These are phyloP conservation scores for Motacilla tschutschensis DNA, from an alignment of 2,113 vertebrate genomes.

Conservation along the genomic window DNA sequence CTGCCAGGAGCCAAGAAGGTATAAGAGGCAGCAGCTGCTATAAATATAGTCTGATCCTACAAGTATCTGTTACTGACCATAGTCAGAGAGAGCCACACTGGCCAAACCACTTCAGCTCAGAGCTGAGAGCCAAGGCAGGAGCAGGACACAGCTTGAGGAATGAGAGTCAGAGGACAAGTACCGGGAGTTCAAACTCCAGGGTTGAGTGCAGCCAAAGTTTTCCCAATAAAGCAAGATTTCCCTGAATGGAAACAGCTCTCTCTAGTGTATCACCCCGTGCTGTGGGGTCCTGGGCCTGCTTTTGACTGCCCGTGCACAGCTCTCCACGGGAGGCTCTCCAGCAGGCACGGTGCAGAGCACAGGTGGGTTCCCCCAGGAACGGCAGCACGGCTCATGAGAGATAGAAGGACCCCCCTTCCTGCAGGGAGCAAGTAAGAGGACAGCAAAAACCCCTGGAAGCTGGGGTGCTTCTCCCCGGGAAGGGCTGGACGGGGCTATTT, in stretches of 20 bases:
- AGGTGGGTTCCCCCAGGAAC: not conserved
- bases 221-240: not conserved
- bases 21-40: not conserved
- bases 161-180: not conserved
- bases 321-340: not conserved
- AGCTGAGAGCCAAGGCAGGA: not conserved
- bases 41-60: constrained; percentile 24
- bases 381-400: rapidly evolving
- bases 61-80: not conserved
- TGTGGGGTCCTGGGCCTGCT: not conserved
- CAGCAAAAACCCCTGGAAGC: not conserved
- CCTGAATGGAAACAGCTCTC: not conserved
- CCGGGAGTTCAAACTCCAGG: not conserved
- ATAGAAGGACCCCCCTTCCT: rapidly evolving
- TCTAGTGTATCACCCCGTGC: rapidly evolving
- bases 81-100: rapidly evolving
- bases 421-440: not conserved
- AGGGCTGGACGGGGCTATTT: not conserved
- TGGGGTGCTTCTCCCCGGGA: no score
- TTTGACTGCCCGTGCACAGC: rapidly evolving
- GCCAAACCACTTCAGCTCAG: not conserved
- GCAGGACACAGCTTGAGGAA: not conserved
- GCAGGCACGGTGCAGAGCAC: not conserved
- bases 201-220: not conserved
- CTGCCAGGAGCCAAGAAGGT: not conserved